Evolutionary conservation across 2,888 invertebrate species (phyloP), one percentile per base, ranked within the genome.

Genomic region (Aspidiotus destructor): DNA sequence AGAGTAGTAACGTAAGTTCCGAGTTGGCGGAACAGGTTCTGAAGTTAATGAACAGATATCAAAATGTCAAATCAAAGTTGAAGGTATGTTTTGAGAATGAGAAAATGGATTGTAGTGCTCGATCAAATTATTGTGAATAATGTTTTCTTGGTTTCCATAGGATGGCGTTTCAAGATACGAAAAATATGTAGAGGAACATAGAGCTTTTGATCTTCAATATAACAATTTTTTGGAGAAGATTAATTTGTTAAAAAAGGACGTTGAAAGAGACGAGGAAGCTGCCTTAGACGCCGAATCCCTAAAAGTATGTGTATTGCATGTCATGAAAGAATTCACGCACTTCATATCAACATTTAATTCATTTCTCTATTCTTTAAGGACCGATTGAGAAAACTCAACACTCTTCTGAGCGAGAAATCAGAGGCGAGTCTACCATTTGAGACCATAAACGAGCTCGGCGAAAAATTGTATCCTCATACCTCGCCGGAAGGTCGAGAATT

Each of bases 401-500:
- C 88, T 74, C 81, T 95, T 69, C 84, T 86, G 13, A 92, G 93
- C 73, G 83, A 85, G 8, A 84, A 88, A 72, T 89, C 89, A 28
- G 86, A 86, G 73, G 89, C 91, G 76, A 86, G 86, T 53, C 84
- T 86, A 0, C 82, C 83, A 52, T 91, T 95, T 76, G 94, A 94
- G 76, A 85, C 87, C 60, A 83, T 94, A 7, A 82, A 93, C 11
- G 92, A 92, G 74, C 83, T 88, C 44, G 95, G 95, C 2, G 96
- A 97, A 78, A 92, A 90, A 77, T 79, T 97, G 0, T 96, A 95
- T 75, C 85, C 88, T 0, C 93, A 93, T 74, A 96, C 96, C 0
- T 92, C 94, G 62, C 93, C 95, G 0, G 94, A 96, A 75, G 96
- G 96, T 2, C 84, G 96, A 73, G 96, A 96, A 80, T 85, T 88